Base-by-base conservation (phyloP, 2,888 invertebrate species). In the Mythimna vitellina region DNA sequence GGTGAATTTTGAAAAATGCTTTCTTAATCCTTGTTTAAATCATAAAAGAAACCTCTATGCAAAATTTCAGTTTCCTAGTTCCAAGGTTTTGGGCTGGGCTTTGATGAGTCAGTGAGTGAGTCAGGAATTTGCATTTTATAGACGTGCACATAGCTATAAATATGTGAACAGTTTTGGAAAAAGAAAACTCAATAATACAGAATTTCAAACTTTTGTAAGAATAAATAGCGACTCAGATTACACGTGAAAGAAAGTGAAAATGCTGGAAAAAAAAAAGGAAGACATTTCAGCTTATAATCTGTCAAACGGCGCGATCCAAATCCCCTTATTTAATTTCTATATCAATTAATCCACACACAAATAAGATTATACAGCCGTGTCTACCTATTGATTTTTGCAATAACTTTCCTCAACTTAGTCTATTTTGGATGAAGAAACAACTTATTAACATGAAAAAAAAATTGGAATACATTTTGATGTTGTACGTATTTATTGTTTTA, bases 311-410 rank as follows among this genome's bases (percentile, higher is more conserved):
- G 53, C 17, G 49, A 70, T 70, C 62, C 57, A 67, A 76, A 81
- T 81, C 42, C 70, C 29, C 53, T 70, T 76, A 79, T 81, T 67
- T 81, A 81, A 76, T 81, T 79, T 76, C 46, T 80, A 64, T 70
- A 66, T 64, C 70, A 66, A 70, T 70, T 70, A 76, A 60, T 81
- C 70, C 56, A 67, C 67, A 81, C 53, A 76, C 53, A 79, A 79
- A 81, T 76, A 70, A 25, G 66, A 67, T 70, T 76, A 70, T 56
- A 65, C 62, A 66, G 65, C 51, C 54, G 29, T 64, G 64, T 56
- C 64, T 75, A 61, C 54, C 42, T 81, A 79, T 80, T 64, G 81
- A 80, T 80, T 78, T 73, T 67, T 51, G 51, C 51, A 60, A 60
- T 20, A 70, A 66, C 66, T 63, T 70, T 76, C 80, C 69, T 75